A percentile compares a stretch with the other conserved stretches of the same genome.
Evolutionary conservation across 2,888 invertebrate genomes (phyloP).

Genomic region (Drosophila ustulata): DNA sequence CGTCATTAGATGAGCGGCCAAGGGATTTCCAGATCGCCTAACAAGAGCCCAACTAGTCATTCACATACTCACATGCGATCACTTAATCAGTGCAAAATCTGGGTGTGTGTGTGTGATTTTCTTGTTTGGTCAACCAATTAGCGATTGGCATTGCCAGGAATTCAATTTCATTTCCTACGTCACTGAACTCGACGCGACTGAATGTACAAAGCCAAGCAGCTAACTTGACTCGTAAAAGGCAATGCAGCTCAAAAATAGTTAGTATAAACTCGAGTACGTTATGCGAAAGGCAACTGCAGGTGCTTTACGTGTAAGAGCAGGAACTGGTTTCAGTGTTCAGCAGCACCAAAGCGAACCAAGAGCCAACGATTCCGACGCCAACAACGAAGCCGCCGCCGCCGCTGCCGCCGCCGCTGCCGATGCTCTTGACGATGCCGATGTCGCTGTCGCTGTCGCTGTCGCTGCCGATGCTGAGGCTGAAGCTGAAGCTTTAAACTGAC

Average conservation of each 20-base stretch:
- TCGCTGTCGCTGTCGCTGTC: constrained; percentile 4
- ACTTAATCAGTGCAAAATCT: neutral
- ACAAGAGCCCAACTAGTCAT: constrained; percentile 33
- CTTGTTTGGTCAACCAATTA: constrained; percentile 56
- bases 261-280: constrained; percentile 33
- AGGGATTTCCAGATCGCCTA: constrained; percentile 55
- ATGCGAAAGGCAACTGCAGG: constrained; percentile 71
- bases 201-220: constrained; percentile 20
- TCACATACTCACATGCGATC: neutral
- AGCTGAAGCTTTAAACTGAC: neutral
- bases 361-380: constrained; percentile 16
- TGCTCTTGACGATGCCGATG: constrained; percentile 7
- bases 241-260: constrained; percentile 34
- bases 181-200: constrained; percentile 53
- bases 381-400: constrained; percentile 4
- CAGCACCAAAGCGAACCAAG: constrained; percentile 48
- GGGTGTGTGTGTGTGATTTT: constrained; percentile 3
- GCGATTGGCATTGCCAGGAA: constrained; percentile 60
- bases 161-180: constrained; percentile 74
- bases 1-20: constrained; percentile 27
- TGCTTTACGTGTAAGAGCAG: constrained; percentile 65
- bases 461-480: neutral
- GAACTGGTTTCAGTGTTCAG: constrained; percentile 65
- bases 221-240: constrained; percentile 49
- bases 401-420: constrained; percentile 14